Conservation (phyloP, 2,888 invertebrate species). For the Hydraecia micacea region DNA sequence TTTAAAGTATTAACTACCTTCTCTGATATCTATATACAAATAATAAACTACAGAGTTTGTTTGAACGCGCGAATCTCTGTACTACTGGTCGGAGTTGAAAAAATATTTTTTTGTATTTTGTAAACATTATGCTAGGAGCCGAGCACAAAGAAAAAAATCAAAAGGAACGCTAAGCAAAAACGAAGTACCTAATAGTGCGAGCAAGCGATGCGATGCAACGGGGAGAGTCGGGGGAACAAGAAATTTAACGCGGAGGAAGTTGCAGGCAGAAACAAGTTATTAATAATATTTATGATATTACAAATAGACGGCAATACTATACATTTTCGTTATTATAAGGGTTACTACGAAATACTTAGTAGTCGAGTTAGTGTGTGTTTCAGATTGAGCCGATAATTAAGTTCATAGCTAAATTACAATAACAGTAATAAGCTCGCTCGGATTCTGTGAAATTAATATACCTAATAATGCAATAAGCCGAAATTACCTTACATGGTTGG, state of each 20-base stretch:
- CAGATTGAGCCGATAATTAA: conserved; percentile 31
- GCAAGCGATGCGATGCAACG: not conserved
- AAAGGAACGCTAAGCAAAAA: not conserved
- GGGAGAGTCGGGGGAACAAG: not conserved
- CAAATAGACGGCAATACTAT: not conserved
- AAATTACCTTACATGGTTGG: conserved; percentile 4
- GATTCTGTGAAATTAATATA: conserved; percentile 23
- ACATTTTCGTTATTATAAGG: conserved; percentile 2
- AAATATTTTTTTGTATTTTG: not conserved
- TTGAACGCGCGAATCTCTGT: not conserved
- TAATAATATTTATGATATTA: not conserved
- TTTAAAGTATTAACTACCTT: not conserved
- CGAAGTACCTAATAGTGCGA: not conserved
- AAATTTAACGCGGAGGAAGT: not conserved
- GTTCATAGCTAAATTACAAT: conserved; percentile 38
- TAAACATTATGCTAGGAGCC: not conserved
- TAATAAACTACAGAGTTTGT: not conserved
- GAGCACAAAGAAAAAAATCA: not conserved
- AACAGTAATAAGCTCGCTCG: conserved; percentile 7
- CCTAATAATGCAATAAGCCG: conserved; percentile 19
- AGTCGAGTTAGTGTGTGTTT: not conserved
- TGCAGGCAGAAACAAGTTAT: not conserved
- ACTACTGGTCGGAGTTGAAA: not conserved
- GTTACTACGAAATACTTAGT: conserved; percentile 21
- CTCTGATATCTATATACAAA: no score